phyloP scores from a whole-genome alignment of 2,888 invertebrate species.

The Mycalesis mineus region DNA sequence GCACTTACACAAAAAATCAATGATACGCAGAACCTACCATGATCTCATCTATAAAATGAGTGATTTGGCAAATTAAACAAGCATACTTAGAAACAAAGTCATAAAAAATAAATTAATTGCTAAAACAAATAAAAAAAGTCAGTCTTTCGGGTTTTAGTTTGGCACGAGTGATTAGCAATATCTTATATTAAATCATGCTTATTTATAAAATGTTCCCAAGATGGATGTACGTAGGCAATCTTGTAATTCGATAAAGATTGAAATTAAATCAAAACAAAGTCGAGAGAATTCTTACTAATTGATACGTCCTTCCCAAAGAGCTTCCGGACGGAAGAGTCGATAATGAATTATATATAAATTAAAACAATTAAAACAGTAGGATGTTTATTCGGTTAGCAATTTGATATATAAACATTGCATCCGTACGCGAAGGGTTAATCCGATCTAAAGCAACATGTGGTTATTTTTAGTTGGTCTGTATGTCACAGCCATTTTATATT shows the following conservation, averaged over 20 bases:
- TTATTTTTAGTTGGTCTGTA: not conserved
- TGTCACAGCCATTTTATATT: too few relatives aligned
- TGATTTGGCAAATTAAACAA: too few relatives aligned
- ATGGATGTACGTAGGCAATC: not conserved
- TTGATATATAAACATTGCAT: conserved; percentile 29
- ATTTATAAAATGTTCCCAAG: not conserved
- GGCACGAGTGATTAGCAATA: too few relatives aligned
- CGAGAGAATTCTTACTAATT: conserved; percentile 24
- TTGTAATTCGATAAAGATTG: not conserved
- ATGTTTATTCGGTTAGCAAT: conserved; percentile 28
- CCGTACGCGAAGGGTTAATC: conserved; percentile 22
- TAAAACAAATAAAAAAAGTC: too few relatives aligned
- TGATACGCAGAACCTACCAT: too few relatives aligned
- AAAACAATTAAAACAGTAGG: conserved; percentile 19
- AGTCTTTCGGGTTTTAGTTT: too few relatives aligned
- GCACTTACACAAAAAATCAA: too few relatives aligned
- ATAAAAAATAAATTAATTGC: too few relatives aligned
- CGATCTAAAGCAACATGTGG: conserved; percentile 1
- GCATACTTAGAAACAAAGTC: too few relatives aligned
- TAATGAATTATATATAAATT: conserved; percentile 6
- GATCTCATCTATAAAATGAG: too few relatives aligned
- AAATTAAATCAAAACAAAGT: conserved; percentile 6
- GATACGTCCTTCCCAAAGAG: conserved; percentile 29
- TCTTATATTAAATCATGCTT: too few relatives aligned
- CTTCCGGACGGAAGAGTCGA: conserved; percentile 18